A percentile compares a stretch with the other conserved stretches of the same genome.
phyloP scores from a whole-genome alignment of 2,797 vertebrate genomes.

The Cetoscarus ocellatus region DNA sequence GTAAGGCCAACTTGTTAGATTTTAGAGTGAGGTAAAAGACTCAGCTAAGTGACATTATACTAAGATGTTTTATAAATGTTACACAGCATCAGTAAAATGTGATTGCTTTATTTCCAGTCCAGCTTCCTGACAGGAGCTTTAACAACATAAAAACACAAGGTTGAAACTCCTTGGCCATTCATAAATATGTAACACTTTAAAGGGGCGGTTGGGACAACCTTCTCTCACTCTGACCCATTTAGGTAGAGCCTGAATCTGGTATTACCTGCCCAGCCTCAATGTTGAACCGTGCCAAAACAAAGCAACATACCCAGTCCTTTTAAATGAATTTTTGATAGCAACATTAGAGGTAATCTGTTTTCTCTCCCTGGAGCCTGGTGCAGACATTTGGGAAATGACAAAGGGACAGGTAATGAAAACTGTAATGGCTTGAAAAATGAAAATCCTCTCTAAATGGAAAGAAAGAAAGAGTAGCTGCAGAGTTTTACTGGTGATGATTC shows the following conservation, averaged over 20 bases:
- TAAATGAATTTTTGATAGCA: constrained; percentile 41
- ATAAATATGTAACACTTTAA: constrained; percentile 19
- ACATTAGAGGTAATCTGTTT: constrained; percentile 62
- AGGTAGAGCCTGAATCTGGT: constrained; percentile 3
- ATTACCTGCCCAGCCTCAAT: constrained; percentile 11
- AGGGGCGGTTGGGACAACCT: constrained; percentile 24
- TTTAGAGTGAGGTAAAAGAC: too few species aligned
- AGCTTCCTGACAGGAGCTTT: too few species aligned
- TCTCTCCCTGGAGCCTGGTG: constrained; percentile 40
- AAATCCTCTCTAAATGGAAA: constrained; percentile 61
- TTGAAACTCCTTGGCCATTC: constrained; percentile 15
- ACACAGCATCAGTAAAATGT: too few species aligned
- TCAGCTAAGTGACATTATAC: too few species aligned
- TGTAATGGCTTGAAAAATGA: constrained; percentile 67
- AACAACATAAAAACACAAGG: neutral
- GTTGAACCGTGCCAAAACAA: constrained; percentile 50
- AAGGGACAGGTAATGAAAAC: constrained; percentile 60
- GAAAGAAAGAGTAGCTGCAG: constrained; percentile 43
- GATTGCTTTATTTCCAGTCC: too few species aligned
- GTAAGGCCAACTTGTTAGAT: too few species aligned
- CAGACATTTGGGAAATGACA: constrained; percentile 53
- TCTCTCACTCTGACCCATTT: constrained; percentile 16
- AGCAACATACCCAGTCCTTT: constrained; percentile 25
- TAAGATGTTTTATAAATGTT: too few species aligned
- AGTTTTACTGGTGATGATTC: constrained; percentile 44